Percentiles rank a stretch among this genome's conserved stretches.
Conservation (phyloP, 2,888 invertebrate species). For the Cephalotes varians region DNA sequence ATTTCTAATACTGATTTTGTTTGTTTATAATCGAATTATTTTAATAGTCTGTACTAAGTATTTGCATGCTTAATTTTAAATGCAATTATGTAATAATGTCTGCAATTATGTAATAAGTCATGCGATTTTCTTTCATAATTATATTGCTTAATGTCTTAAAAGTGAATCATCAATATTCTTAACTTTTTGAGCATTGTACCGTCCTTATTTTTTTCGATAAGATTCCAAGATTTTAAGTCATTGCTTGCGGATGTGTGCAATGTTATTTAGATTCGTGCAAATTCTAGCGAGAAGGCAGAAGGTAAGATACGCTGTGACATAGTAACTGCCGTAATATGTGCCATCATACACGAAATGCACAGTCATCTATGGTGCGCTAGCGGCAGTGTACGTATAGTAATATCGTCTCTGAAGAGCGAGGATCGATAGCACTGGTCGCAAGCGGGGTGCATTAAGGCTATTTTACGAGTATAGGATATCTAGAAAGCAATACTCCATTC, state of each 20-base stretch:
- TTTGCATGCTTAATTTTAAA: neutral
- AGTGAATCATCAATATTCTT: neutral
- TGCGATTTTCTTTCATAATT: neutral
- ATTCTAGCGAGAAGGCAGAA: slow-evolving; percentile 24
- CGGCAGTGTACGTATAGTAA: slow-evolving; percentile 19
- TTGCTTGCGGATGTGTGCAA: neutral
- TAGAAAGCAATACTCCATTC: slow-evolving; percentile 78
- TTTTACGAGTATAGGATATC: slow-evolving; percentile 79
- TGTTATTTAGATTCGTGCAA: slow-evolving; percentile 30
- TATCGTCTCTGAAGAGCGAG: slow-evolving; percentile 61
- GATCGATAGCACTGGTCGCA: slow-evolving; percentile 72
- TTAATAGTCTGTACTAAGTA: neutral
- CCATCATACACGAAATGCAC: slow-evolving; percentile 38
- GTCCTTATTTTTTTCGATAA: neutral
- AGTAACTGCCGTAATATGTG: slow-evolving; percentile 43
- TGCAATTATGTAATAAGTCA: neutral
- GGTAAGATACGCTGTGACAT: slow-evolving; percentile 21
- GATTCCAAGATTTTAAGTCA: neutral
- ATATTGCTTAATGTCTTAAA: neutral
- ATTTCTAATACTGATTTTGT: neutral
- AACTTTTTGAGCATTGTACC: neutral
- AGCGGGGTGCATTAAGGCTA: slow-evolving; percentile 74
- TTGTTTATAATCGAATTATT: neutral
- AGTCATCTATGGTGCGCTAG: slow-evolving; percentile 31
- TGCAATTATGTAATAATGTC: neutral